Percentiles rank a stretch among this genome's conserved stretches.
phyloP scores from a whole-genome alignment of 2,113 vertebrate species.

The Campylomormyrus tamandua region DNA sequence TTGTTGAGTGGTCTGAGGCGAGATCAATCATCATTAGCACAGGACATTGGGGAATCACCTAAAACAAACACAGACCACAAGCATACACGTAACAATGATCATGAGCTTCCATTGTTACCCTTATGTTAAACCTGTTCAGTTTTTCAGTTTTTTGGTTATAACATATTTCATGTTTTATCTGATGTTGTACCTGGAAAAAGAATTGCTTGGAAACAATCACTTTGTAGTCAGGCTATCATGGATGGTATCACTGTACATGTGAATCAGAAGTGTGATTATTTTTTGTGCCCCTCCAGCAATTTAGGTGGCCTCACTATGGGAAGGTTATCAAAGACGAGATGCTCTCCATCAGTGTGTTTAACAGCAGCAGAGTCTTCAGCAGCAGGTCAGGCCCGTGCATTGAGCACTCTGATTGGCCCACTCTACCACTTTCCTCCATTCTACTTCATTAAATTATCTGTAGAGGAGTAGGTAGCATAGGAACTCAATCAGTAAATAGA shows the following conservation, averaged over 20 bases:
- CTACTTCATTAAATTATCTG: not conserved
- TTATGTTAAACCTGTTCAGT: not conserved
- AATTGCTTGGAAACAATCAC: not conserved
- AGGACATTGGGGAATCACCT: not conserved
- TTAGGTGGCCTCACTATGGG: conserved; percentile 81
- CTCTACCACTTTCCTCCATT: not conserved
- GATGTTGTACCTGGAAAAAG: not conserved
- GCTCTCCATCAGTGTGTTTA: conserved; percentile 74
- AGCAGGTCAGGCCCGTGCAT: conserved; percentile 62
- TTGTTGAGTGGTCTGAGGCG: not conserved
- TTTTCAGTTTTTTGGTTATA: not conserved
- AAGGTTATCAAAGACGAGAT: conserved; percentile 64
- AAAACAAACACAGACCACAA: not conserved
- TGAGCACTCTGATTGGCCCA: not conserved
- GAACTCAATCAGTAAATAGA: not conserved
- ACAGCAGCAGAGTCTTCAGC: conserved; percentile 81
- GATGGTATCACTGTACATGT: not conserved
- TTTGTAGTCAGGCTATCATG: not conserved
- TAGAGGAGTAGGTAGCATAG: not conserved
- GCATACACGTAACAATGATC: not conserved
- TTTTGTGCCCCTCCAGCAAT: conserved; percentile 57
- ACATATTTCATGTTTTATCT: not conserved
- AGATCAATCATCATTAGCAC: not conserved
- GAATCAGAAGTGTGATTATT: not conserved
- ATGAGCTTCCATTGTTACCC: not conserved